These are phyloP conservation scores for Panagrolaimus sp. DNA, from an alignment of 1,140 invertebrate species.

Conservation along the genomic window DNA sequence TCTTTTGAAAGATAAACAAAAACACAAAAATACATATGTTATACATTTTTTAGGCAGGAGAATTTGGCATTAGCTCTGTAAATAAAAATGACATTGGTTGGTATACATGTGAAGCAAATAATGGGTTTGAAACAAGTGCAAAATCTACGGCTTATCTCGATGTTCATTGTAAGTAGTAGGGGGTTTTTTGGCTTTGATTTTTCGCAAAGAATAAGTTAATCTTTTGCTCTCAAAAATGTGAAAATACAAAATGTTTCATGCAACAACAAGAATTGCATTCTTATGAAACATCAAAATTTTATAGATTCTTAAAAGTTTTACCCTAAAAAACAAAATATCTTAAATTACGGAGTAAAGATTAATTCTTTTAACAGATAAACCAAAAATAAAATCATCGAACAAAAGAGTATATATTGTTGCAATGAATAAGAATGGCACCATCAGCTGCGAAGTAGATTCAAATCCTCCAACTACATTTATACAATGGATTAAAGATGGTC, in stretches of 20 bases:
- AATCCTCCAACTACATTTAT: slow-evolving; percentile 42
- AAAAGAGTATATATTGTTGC: slow-evolving; percentile 33
- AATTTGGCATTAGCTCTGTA: slow-evolving; percentile 43
- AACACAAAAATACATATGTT: slow-evolving; percentile 19
- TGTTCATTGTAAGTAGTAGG: slow-evolving; percentile 42
- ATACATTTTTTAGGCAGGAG: slow-evolving; percentile 43
- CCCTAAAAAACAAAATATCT: not conserved
- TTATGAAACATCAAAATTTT: not conserved
- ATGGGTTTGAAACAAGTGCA: slow-evolving; percentile 25
- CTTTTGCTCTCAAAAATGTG: not conserved
- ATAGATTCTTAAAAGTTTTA: not conserved
- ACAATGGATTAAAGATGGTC: slow-evolving; percentile 52
- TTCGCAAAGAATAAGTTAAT: not conserved
- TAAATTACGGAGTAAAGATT: not conserved
- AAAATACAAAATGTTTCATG: not conserved
- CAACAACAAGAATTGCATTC: not conserved
- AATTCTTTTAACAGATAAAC: slow-evolving; percentile 39
- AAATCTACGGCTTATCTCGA: slow-evolving; percentile 39
- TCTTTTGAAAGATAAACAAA: slow-evolving; percentile 5
- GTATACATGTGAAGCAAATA: slow-evolving; percentile 44
- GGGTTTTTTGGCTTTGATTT: not conserved
- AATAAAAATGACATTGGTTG: slow-evolving; percentile 37
- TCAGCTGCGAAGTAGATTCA: slow-evolving; percentile 33
- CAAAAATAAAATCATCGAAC: slow-evolving; percentile 32
- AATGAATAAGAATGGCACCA: slow-evolving; percentile 22